These are phyloP conservation scores for Drosophila ercepeae DNA, from an alignment of 1,140 invertebrate genomes.

Conservation along the genomic window DNA sequence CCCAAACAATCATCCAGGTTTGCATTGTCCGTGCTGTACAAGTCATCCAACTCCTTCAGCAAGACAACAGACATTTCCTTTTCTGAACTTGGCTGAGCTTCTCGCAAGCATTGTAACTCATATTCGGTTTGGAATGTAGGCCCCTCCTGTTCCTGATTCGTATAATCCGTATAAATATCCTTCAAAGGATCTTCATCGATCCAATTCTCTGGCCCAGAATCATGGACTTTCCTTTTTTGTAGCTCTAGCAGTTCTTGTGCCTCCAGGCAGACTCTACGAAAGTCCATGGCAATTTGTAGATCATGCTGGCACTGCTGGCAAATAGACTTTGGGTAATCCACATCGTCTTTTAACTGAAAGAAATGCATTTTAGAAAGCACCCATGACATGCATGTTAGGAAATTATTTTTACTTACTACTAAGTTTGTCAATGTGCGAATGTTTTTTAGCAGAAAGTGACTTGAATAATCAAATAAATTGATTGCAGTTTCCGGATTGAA, in stretches of 20 bases:
- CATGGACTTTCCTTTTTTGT: neutral
- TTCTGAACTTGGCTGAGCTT: too few species aligned
- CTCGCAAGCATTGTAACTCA: too few species aligned
- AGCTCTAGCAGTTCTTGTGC: constrained; percentile 30
- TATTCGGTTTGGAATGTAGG: neutral
- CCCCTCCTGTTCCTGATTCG: neutral
- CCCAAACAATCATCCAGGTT: neutral
- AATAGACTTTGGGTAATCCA: constrained; percentile 37
- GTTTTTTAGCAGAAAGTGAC: constrained; percentile 23
- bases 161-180: neutral
- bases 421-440: constrained; percentile 42
- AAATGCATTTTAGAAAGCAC: neutral
- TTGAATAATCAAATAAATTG: constrained; percentile 36
- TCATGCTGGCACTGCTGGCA: constrained; percentile 35
- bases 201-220: neutral
- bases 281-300: constrained; percentile 46
- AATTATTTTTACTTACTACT: constrained; percentile 42
- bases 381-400: too few species aligned
- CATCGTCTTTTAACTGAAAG: constrained; percentile 26
- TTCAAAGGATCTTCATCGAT: neutral
- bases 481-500: constrained; percentile 5
- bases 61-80: neutral
- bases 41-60: neutral
- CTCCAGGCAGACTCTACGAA: constrained; percentile 52
- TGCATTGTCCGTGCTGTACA: neutral